Evolutionary conservation across 2,888 invertebrate genomes (phyloP).

Genomic region (Nemotelus pantherinus): DNA sequence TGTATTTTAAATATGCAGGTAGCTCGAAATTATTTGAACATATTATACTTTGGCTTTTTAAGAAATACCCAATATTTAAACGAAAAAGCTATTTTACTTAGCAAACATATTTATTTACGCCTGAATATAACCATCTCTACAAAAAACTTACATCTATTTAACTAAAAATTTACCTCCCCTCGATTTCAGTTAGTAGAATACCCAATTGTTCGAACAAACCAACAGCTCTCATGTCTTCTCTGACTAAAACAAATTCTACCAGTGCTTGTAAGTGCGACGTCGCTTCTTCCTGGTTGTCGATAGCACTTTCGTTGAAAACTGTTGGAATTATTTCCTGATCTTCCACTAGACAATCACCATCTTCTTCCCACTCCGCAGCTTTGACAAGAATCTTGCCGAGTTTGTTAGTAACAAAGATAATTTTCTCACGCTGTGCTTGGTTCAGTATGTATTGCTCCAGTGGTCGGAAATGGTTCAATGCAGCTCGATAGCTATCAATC

Average conservation of each 20-base stretch:
- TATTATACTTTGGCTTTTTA: no score
- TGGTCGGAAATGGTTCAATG: background rate
- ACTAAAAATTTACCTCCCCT: no score
- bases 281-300: conserved; percentile 57
- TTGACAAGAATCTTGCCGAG: background rate
- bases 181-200: background rate
- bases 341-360: background rate
- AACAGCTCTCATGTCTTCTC: conserved; percentile 60
- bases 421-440: background rate
- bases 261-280: conserved; percentile 56
- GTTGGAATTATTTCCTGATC: background rate
- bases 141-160: no score
- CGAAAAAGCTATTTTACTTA: no score
- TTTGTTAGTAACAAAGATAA: background rate
- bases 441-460: background rate
- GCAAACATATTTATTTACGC: no score
- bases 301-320: background rate
- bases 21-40: no score
- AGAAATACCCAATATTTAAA: no score
- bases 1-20: no score
- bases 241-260: conserved; percentile 60
- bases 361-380: background rate
- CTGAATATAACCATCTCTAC: no score
- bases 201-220: conserved; percentile 59
- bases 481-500: background rate